Evolutionary conservation across 2,113 vertebrate species (phyloP), one percentile per base, ranked within the genome.

Genomic region (Halcyon senegalensis): DNA sequence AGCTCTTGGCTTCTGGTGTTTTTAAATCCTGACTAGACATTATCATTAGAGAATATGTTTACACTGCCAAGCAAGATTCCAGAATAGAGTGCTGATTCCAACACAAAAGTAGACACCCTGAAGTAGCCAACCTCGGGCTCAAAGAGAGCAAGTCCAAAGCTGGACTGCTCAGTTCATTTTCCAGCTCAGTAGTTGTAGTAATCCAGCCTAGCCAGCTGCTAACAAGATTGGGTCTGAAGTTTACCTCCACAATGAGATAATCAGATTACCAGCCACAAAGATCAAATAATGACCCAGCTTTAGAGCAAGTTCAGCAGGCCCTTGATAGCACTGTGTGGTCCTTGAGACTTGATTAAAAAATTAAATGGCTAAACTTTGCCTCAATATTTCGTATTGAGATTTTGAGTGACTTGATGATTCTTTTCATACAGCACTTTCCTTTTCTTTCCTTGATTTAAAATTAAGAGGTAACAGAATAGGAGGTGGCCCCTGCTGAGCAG

Each of bases 201-300:
- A 99, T 99, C 99, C 99, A 99, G 98, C 98, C 98, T 98, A 98
- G 98, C 99, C 99, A 99, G 99, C 99, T 99, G 99, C 99, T 99
- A 99, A 99, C 99, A 99, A 99, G 99, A 99, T 99, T 99, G 99
- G 99, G 99, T 99, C 99, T 99, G 99, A 99, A 99, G 99, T 99
- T 99, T 99, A 99, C 99, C 99, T 99, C 98, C 99, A 99, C 99
- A 99, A 99, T 99, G 99, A 99, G 99, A 99, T 99, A 99, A 99
- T 99, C 99, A 99, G 99, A 99, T 99, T 99, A 99, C 99, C 99
- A 99, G 99, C 98, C 98, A 99, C 99, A 99, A 99, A 99, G 99
- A 99, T 99, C 99, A 99, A 99, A 99, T 99, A 99, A 99, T 99
- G 99, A 99, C 99, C 99, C 98, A 98, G 99, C 99, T 99, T 99